Evolutionary conservation across 2,797 vertebrate species (phyloP).

Genomic region (Lagorchestes hirsutus): DNA sequence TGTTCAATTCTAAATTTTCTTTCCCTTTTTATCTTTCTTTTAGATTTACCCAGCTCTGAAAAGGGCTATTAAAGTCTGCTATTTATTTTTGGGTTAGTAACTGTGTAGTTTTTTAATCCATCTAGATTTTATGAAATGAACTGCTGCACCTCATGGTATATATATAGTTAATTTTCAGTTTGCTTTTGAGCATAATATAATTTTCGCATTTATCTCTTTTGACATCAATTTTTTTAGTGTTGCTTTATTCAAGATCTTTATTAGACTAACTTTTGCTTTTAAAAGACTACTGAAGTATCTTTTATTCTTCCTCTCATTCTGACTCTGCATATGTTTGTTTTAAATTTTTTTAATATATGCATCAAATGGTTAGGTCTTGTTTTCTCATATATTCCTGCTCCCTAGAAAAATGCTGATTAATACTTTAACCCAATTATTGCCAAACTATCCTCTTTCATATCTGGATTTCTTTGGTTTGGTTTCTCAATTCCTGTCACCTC

Average conservation of each 20-base stretch:
- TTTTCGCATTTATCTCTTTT: background rate
- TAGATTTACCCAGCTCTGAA: background rate
- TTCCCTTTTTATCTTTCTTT: background rate
- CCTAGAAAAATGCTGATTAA: background rate
- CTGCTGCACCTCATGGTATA: background rate
- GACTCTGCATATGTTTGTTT: background rate
- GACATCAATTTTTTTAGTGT: background rate
- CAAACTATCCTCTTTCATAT: background rate
- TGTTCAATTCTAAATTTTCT: background rate
- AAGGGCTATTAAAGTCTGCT: background rate
- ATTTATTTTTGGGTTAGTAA: background rate
- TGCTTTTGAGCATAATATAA: background rate
- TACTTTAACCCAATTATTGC: background rate
- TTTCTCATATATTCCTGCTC: background rate
- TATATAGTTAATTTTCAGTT: background rate
- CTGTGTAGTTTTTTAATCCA: background rate
- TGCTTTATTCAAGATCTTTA: background rate
- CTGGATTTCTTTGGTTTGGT: background rate
- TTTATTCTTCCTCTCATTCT: background rate
- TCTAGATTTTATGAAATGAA: background rate
- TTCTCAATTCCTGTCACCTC: background rate
- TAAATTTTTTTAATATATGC: background rate
- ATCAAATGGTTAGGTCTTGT: background rate
- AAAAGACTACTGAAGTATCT: background rate
- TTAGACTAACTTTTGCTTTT: background rate